Base-by-base conservation (phyloP, 2,888 invertebrate species). In the Mythimna loreyi region DNA sequence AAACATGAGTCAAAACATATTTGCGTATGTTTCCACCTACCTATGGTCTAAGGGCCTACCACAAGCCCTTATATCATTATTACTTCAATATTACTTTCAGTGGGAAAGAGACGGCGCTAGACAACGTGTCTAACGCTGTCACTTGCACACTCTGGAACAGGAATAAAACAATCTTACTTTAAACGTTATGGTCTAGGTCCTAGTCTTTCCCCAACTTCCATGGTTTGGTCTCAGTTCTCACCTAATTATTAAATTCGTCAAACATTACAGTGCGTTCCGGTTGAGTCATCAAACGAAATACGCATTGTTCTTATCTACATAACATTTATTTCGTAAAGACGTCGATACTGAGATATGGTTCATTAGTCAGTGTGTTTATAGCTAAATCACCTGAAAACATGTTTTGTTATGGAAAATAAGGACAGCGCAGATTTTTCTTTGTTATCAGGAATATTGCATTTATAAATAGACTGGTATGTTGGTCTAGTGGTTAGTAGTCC, bases 201-300 rank as follows among this genome's bases (percentile, higher is more conserved):
- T 13, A 11, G 23, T 2, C 8, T 23, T 25, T 7, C 43, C 21
- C 13, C 8, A 50, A 13, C 5, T 13, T 40, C 40, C 16, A 40
- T 40, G 40, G 16, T 40, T 40, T 40, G 16, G n/a, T 49, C 7
- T 23, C 13, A 21, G 19, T 3, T 43, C 16, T 8, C 19, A 33
- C 1, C 21, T n/a, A 57, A 58, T 61, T 13, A n/a, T 28, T 9
- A 55, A 70, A 56, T 66, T 75, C 49, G 47, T 49, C 47, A 63
- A 76, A 59, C 47, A 53, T 59, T 21, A 57, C 28, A 49, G 5
- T 28, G 64, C 63, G 66, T 78, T 85, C 79, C 78, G 81, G 79
- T 82, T 89, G 90, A 90, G 76, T 89, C 88, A 89, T 78, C 76
- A 75, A 75, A 83, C 71, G 63, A 83, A 84, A 83, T 84, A 80